phyloP scores from a whole-genome alignment of 2,797 vertebrate species.

The Tamandua tetradactyla region DNA sequence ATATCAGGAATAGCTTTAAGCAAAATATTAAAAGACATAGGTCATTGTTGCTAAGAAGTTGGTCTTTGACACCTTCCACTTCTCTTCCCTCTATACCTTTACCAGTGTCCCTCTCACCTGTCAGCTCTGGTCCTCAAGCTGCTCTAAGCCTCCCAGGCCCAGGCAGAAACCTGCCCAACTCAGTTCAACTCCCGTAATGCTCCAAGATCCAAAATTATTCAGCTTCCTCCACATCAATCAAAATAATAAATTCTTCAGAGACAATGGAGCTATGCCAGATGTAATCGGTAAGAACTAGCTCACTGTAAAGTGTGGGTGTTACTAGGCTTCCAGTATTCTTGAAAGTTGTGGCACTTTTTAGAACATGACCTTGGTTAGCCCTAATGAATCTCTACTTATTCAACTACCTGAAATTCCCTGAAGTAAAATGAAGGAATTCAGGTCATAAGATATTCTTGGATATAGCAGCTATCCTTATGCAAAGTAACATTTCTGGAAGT shows the following conservation, averaged over 20 bases:
- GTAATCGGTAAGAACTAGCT: not conserved
- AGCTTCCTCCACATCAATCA: not conserved
- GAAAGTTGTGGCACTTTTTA: not conserved
- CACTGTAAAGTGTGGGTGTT: not conserved
- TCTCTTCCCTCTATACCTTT: not conserved
- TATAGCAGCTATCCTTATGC: not conserved
- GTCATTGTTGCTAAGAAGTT: not conserved
- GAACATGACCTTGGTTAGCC: not conserved
- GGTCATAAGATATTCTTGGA: not conserved
- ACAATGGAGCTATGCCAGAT: not conserved
- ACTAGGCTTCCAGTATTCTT: not conserved
- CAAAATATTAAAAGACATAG: constrained; percentile 5
- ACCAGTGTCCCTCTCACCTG: not conserved
- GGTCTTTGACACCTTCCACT: not conserved
- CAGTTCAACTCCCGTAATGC: not conserved
- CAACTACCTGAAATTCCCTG: not conserved
- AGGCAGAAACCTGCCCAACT: not conserved
- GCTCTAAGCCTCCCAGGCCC: not conserved
- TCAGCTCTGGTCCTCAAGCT: not conserved
- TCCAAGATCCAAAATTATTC: not conserved
- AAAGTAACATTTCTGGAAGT: not conserved
- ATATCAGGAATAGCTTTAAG: not conserved
- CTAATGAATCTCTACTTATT: not conserved
- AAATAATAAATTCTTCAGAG: not conserved
- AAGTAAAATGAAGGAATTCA: not conserved